Evolutionary conservation across 2,113 vertebrate genomes (phyloP).

Genomic region (Athene noctua): DNA sequence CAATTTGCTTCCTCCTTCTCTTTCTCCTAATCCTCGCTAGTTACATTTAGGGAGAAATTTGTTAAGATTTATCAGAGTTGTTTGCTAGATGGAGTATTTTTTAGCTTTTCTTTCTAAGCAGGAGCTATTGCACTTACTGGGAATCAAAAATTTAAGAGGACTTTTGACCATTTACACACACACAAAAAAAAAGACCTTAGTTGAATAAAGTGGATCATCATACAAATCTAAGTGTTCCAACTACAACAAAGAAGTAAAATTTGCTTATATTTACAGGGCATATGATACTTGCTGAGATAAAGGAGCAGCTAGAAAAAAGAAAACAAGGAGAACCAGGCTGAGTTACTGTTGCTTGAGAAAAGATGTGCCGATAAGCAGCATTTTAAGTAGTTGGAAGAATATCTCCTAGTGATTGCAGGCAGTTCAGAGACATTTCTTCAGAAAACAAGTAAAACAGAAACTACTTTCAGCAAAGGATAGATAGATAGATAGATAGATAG

Average conservation of each 20-base stretch:
- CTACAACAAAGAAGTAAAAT: neutral
- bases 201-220: neutral
- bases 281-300: neutral
- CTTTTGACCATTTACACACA: neutral
- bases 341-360: neutral
- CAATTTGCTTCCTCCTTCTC: neutral
- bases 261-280: neutral
- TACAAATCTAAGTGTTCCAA: neutral
- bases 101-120: neutral
- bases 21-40: neutral
- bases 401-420: neutral
- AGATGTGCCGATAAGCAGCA: neutral
- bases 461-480: neutral
- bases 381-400: neutral
- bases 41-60: neutral
- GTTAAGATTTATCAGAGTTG: neutral
- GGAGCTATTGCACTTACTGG: neutral
- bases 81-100: neutral
- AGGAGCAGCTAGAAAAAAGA: slow-evolving; percentile 15
- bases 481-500: no score
- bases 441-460: slow-evolving; percentile 30
- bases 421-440: slow-evolving; percentile 11
- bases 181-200: neutral
- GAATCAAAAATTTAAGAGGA: neutral
- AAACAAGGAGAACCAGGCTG: neutral